Percentiles rank a stretch among this genome's conserved stretches.
Evolutionary conservation across 2,888 invertebrate genomes (phyloP).

Genomic region (Hedychridium roseum): DNA sequence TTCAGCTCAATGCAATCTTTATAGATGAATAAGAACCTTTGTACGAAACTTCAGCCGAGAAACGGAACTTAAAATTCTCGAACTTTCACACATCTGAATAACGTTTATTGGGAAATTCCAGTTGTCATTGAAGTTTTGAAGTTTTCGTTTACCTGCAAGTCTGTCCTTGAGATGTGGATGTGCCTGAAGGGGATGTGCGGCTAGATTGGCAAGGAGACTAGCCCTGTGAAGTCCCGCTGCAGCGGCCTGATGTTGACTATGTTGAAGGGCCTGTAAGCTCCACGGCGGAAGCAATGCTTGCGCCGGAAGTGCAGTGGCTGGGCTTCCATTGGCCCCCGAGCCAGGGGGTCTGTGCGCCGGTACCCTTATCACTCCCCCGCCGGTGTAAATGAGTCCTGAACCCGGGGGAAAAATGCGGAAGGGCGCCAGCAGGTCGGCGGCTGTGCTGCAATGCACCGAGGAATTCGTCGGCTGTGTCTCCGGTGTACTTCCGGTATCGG

Average conservation of each 20-base stretch:
- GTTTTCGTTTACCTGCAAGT: slow-evolving; percentile 54
- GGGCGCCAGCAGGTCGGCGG: slow-evolving; percentile 49
- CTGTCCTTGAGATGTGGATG: slow-evolving; percentile 61
- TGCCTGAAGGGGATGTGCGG: slow-evolving; percentile 58
- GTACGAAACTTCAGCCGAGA: too few relatives aligned
- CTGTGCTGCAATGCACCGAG: slow-evolving; percentile 42
- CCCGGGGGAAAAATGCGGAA: slow-evolving; percentile 53
- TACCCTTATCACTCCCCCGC: slow-evolving; percentile 80
- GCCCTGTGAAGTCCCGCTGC: slow-evolving; percentile 58
- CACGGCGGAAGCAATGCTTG: slow-evolving; percentile 52
- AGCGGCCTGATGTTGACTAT: slow-evolving; percentile 55
- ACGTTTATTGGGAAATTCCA: too few relatives aligned
- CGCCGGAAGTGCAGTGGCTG: slow-evolving; percentile 40
- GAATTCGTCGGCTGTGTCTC: slow-evolving; percentile 45
- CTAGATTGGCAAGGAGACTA: slow-evolving; percentile 58
- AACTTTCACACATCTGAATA: too few relatives aligned
- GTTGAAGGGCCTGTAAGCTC: slow-evolving; percentile 58
- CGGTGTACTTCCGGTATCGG: slow-evolving; percentile 52
- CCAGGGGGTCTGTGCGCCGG: slow-evolving; percentile 80
- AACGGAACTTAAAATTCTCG: too few relatives aligned
- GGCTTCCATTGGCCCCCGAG: slow-evolving; percentile 65
- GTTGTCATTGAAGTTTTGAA: too few relatives aligned
- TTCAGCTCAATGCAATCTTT: too few relatives aligned
- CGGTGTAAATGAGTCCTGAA: slow-evolving; percentile 61
- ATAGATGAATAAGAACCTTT: too few relatives aligned